These are phyloP conservation scores for Tupiocoris notatus DNA, from an alignment of 2,888 invertebrate species.

Conservation along the genomic window DNA sequence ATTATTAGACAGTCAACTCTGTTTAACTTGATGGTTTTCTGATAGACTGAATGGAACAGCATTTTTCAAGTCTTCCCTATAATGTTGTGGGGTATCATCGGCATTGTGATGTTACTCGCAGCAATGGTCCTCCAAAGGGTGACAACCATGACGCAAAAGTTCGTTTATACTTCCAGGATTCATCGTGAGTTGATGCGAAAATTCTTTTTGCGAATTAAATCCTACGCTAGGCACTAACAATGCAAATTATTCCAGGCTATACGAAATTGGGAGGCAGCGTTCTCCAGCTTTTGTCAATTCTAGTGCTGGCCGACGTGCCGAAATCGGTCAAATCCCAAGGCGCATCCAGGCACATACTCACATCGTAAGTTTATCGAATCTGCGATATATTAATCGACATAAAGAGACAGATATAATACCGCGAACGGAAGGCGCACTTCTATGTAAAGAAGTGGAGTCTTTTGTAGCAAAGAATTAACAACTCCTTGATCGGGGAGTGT, in stretches of 20 bases:
- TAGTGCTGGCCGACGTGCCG: slow-evolving; percentile 37
- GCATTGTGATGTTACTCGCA: not conserved
- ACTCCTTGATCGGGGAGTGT: no score
- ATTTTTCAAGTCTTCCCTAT: slow-evolving; percentile 35
- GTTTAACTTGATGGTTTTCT: no score
- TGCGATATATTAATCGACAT: not conserved
- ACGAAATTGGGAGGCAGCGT: slow-evolving; percentile 35
- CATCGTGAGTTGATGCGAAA: slow-evolving; percentile 14
- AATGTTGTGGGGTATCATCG: slow-evolving; percentile 27
- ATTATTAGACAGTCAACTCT: no score
- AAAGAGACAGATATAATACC: no score
- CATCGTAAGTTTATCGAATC: slow-evolving; percentile 18
- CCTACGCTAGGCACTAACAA: not conserved
- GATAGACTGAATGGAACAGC: slow-evolving; percentile 41
- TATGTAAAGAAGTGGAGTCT: no score
- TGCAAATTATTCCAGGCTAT: slow-evolving; percentile 39
- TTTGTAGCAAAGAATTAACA: no score
- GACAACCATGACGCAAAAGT: not conserved
- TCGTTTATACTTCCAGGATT: slow-evolving; percentile 12
- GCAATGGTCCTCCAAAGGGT: slow-evolving; percentile 39
- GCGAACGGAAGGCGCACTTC: no score
- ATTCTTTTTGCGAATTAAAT: no score
- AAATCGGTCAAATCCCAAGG: slow-evolving; percentile 22
- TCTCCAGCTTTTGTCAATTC: slow-evolving; percentile 37
- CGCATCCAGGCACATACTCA: slow-evolving; percentile 30